Evolutionary conservation across 53 echinoderm and acorn worm genomes (phyloP).

Genomic region (Echinometra lucunter): DNA sequence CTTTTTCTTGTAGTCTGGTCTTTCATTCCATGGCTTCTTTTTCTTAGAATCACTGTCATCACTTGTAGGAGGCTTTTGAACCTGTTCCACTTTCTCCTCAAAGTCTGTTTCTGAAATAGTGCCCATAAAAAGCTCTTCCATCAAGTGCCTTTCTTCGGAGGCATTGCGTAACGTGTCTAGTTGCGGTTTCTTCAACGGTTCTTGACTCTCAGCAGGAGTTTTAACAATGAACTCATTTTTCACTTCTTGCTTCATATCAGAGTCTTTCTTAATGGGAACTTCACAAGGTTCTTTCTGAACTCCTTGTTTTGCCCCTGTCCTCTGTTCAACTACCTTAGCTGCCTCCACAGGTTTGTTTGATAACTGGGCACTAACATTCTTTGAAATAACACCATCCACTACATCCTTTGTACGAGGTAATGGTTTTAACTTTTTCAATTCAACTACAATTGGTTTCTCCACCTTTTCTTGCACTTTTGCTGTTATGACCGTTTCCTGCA

Average conservation of each 20-base stretch:
- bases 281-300: not conserved
- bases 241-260: not conserved
- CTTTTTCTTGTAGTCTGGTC: conserved; percentile 35
- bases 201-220: conserved; percentile 6
- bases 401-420: conserved; percentile 16
- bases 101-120: conserved; percentile 59
- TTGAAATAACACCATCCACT: not conserved
- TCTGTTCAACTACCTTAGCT: not conserved
- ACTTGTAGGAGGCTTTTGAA: conserved; percentile 62
- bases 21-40: conserved; percentile 57
- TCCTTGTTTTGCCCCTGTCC: conserved; percentile 25
- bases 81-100: conserved; percentile 58
- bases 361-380: not conserved
- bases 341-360: not conserved
- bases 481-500: conserved; percentile 41
- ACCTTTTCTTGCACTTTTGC: conserved; percentile 64
- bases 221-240: conserved; percentile 22
- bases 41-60: conserved; percentile 68
- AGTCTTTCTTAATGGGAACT: not conserved
- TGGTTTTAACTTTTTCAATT: conserved; percentile 50
- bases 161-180: conserved; percentile 5
- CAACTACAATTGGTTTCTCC: conserved; percentile 46
- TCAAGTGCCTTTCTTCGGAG: conserved; percentile 67
- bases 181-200: conserved; percentile 27
- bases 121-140: conserved; percentile 73